Percentiles rank a stretch among this genome's conserved stretches.
phyloP scores from a whole-genome alignment of 2,113 vertebrate genomes.

The Calypte anna region DNA sequence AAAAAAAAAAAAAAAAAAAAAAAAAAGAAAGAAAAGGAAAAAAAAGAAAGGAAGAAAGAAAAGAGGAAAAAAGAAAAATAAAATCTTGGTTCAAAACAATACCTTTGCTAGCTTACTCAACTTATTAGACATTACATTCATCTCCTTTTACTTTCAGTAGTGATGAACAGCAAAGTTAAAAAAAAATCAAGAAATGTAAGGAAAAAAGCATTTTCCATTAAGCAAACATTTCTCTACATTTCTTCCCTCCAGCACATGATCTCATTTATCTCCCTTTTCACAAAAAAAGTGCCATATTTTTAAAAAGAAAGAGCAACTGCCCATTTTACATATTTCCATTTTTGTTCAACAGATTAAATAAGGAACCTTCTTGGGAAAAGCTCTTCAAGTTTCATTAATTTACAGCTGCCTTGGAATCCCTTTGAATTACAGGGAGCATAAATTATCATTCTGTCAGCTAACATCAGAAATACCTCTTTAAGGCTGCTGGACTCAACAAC shows the following conservation, averaged over 20 bases:
- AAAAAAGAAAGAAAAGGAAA: neutral
- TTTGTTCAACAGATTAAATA: slow-evolving; percentile 66
- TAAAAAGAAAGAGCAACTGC: neutral
- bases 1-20: neutral
- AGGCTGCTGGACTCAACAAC: slow-evolving; percentile 67
- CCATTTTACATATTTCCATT: slow-evolving; percentile 56
- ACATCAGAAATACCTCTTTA: slow-evolving; percentile 75
- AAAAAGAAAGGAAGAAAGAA: neutral
- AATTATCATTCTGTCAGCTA: slow-evolving; percentile 74
- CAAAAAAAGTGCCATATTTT: neutral
- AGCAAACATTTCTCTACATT: slow-evolving; percentile 33
- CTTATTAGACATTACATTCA: neutral
- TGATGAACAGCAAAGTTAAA: slow-evolving; percentile 47
- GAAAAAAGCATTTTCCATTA: slow-evolving; percentile 56
- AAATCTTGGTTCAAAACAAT: slow-evolving; percentile 75
- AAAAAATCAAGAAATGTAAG: slow-evolving; percentile 1
- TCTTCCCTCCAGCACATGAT: slow-evolving; percentile 25
- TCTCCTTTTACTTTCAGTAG: slow-evolving; percentile 46
- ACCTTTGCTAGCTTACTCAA: slow-evolving; percentile 69
- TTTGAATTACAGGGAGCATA: slow-evolving; percentile 74
- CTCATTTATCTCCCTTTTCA: slow-evolving; percentile 50
- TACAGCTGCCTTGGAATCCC: slow-evolving; percentile 73
- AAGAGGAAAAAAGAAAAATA: neutral
- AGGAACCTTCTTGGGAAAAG: slow-evolving; percentile 44
- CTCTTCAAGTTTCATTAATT: slow-evolving; percentile 75